Base-by-base conservation (phyloP, 1,140 invertebrate genomes). In the Diuraphis noxia region DNA sequence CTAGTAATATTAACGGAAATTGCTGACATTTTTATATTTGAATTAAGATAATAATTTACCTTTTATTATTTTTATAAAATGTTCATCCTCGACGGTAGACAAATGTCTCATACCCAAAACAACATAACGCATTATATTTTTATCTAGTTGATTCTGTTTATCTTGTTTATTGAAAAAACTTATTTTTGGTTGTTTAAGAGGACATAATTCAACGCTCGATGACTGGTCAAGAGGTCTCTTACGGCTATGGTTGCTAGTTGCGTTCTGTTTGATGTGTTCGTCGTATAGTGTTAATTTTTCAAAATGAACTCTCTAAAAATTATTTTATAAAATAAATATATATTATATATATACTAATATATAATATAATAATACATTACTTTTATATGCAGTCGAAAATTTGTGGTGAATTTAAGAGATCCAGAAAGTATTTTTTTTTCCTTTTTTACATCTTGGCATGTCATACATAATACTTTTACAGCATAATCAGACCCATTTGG, bases 91-190 rank as follows among this genome's bases (percentile, higher is more conserved):
- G 41, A 82, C 23, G 2, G 79, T 82, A 25, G 79, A 41, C 9
- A 82, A 40, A 82, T 23, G 25, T 23, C 25, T 81, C 79, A 81
- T 81, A 81, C 38, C 38, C 79, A 82, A 82, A 82, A 82, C 79
- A 82, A 82, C 40, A 41, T 40, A 82, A 82, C 38, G 79, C 79
- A 79, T 38, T 38, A 79, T 79, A 82, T 82, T 82, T 82, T 82
- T 25, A 40, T 82, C 38, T 40, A 81, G 25, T 81, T 40, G 3
- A 1, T 34, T 30, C 10, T 81, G 79, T 81, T 81, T 81, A 30
- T 82, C 23, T 30, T 25, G 21, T 82, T 82, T 40, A 40, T 40
- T 81, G 30, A 30, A 40, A 81, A 25, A 21, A 25, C 36, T 30
- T 82, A 79, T 23, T 79, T 79, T 79, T 79, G 34, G 6, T 38